A percentile compares a stretch with the other conserved stretches of the same genome.
These are phyloP conservation scores for Sciurus carolinensis DNA, from an alignment of 2,797 vertebrate genomes.

Conservation along the genomic window DNA sequence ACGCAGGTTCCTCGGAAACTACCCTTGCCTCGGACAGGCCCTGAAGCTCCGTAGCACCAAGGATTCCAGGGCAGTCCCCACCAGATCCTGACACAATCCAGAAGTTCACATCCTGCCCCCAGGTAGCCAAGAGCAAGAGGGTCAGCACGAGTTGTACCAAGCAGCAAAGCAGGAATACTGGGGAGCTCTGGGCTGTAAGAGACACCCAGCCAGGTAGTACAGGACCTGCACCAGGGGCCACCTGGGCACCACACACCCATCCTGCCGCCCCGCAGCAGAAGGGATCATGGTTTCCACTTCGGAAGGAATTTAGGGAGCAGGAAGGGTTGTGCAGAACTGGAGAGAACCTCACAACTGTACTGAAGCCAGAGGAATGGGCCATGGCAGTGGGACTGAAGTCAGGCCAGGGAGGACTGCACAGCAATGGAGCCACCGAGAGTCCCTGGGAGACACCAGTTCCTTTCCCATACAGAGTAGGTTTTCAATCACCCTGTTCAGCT, in stretches of 20 bases:
- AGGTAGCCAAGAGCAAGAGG: neutral
- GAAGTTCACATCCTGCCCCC: neutral
- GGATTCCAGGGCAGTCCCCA: neutral
- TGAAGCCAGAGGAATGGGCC: neutral
- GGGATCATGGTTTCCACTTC: neutral
- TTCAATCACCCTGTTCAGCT: neutral
- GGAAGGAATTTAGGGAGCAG: neutral
- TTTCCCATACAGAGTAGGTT: neutral
- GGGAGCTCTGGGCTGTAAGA: neutral
- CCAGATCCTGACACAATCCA: neutral
- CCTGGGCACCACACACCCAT: neutral
- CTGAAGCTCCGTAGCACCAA: neutral
- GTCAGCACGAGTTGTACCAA: neutral
- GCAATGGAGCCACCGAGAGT: neutral
- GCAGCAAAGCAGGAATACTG: neutral
- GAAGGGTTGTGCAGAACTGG: neutral
- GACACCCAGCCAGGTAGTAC: neutral
- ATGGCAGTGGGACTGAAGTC: neutral
- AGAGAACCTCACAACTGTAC: neutral
- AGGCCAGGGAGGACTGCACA: neutral
- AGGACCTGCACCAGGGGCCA: neutral
- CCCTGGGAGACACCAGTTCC: neutral
- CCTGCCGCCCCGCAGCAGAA: neutral
- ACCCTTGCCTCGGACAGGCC: neutral
- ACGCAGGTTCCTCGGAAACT: rapidly evolving